A percentile compares a stretch with the other conserved stretches of the same genome.
Evolutionary conservation across 2,113 vertebrate species (phyloP).

Genomic region (Callorhinus ursinus): DNA sequence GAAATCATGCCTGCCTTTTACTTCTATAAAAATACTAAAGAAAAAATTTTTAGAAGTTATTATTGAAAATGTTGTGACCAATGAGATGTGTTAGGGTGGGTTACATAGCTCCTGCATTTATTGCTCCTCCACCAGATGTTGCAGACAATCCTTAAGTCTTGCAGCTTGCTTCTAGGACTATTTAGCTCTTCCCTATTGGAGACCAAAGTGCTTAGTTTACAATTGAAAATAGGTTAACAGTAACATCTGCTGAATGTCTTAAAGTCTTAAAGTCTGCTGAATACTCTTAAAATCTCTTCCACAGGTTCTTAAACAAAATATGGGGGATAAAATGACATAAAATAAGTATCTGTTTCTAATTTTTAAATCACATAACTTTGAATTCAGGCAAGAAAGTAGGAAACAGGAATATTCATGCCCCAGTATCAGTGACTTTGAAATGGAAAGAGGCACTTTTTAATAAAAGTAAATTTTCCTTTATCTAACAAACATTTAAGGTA

Average conservation of each 20-base stretch:
- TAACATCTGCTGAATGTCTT: conserved; percentile 87
- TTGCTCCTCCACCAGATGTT: neutral
- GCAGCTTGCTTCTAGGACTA: neutral
- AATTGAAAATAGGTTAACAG: conserved; percentile 93
- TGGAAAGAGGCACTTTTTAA: neutral
- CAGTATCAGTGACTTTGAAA: neutral
- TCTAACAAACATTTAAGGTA: neutral
- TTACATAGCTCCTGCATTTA: neutral
- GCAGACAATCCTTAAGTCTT: neutral
- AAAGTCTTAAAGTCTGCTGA: conserved; percentile 82
- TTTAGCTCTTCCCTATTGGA: neutral
- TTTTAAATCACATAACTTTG: neutral
- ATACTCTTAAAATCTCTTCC: conserved; percentile 87
- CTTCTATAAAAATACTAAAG: neutral
- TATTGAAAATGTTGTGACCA: neutral
- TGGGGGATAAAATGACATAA: neutral
- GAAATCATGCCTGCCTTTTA: neutral
- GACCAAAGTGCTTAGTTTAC: conserved; percentile 91
- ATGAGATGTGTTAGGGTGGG: neutral
- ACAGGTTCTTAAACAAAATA: neutral
- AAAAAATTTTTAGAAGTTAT: neutral
- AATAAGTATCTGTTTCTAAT: conserved; percentile 77
- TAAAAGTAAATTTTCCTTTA: neutral
- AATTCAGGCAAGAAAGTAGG: neutral
- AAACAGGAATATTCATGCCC: neutral